These are phyloP conservation scores for Cottus gobio DNA, from an alignment of 2,113 vertebrate genomes.

Conservation along the genomic window DNA sequence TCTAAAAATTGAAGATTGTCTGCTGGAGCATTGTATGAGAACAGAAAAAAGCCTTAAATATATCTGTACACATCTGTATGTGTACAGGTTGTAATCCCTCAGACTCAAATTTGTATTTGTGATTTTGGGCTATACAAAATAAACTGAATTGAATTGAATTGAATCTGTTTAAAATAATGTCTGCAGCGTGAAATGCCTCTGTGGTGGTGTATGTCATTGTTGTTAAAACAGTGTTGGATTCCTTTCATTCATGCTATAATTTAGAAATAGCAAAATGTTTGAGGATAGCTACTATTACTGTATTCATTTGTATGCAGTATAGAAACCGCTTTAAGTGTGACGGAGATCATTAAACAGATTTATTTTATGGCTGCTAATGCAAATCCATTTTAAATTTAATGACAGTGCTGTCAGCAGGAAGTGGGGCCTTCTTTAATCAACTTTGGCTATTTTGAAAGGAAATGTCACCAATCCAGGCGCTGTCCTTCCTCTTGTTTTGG, in stretches of 20 bases:
- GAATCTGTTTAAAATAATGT: neutral
- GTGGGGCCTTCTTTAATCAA: slow-evolving; percentile 22
- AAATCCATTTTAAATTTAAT: slow-evolving; percentile 12
- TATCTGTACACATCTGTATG: no score
- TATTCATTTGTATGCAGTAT: neutral
- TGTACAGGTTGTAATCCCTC: no score
- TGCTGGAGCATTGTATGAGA: neutral
- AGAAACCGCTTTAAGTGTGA: neutral
- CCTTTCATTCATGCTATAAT: neutral
- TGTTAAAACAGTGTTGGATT: neutral
- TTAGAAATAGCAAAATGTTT: neutral
- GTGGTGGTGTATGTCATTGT: neutral
- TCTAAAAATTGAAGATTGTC: neutral
- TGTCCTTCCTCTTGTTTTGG: slow-evolving; percentile 52
- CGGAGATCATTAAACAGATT: neutral
- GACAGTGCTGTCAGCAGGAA: neutral
- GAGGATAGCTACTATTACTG: neutral
- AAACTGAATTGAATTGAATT: no score
- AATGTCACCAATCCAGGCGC: slow-evolving; percentile 36
- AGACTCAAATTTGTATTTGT: no score
- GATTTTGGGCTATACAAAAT: no score
- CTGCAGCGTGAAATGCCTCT: neutral
- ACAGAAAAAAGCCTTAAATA: neutral
- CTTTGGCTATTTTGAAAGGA: slow-evolving; percentile 24
- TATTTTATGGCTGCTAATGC: neutral